Conservation (phyloP, 2,888 invertebrate species). For the Ennomos erosarius region DNA sequence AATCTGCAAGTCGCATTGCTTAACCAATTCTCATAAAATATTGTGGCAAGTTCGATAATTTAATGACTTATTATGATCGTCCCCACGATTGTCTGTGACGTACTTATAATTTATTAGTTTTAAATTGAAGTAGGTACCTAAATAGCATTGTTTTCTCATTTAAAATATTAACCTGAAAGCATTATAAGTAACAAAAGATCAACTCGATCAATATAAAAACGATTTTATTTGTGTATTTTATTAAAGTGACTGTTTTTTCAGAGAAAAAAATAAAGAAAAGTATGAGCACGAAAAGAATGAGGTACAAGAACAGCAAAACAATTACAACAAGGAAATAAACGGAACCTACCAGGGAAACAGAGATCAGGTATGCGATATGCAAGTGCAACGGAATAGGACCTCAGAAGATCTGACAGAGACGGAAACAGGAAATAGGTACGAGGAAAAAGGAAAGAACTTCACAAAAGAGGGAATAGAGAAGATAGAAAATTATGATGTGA, state of each 20-base stretch:
- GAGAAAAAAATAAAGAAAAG: conserved; percentile 46
- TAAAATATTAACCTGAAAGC: too few species aligned
- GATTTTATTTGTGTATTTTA: too few species aligned
- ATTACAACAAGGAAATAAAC: conserved; percentile 47
- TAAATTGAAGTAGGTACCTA: too few species aligned
- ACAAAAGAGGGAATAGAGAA: conserved; percentile 43
- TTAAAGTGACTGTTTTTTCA: conserved; percentile 5
- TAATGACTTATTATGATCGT: too few species aligned
- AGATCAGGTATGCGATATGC: conserved; percentile 35
- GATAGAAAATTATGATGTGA: conserved; percentile 46
- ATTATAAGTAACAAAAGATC: too few species aligned
- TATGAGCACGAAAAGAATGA: conserved; percentile 51
- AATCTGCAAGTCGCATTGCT: too few species aligned
- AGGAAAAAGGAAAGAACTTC: conserved; percentile 46
- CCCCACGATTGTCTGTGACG: too few species aligned
- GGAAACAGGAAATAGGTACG: conserved; percentile 48
- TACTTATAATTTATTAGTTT: too few species aligned
- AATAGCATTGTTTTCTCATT: too few species aligned
- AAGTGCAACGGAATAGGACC: conserved; percentile 13
- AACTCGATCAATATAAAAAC: too few species aligned
- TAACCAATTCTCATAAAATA: too few species aligned
- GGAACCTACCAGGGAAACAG: conserved; percentile 48
- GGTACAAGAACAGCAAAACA: conserved; percentile 45
- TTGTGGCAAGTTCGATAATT: too few species aligned
- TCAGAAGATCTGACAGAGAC: conserved; percentile 29